Evolutionary conservation across 1,140 invertebrate species (phyloP), one percentile per base, ranked within the genome.

Genomic region (Trichogramma pretiosum): DNA sequence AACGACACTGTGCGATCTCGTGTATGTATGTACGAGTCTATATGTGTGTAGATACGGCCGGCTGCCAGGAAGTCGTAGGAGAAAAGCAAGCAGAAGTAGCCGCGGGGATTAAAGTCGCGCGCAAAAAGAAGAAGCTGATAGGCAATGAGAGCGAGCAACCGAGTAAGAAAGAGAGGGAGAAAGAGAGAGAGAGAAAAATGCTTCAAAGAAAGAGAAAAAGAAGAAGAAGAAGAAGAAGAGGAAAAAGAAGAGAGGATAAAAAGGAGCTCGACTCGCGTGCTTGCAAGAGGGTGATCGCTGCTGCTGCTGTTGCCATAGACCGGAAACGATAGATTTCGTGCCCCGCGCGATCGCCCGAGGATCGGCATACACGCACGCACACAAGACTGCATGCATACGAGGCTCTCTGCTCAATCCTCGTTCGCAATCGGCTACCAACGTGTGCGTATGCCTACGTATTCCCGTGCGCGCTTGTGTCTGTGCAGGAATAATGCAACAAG

Each of bases 291-390:
- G 22, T 8, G 14, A 9, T 22, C 10, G 26, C 28, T 9, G 21
- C 32, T 5, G 14, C 4, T 34, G 14, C 1, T 34, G 37, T 11
- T 34, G 8, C 14, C 11, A 46, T 33, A 44, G 36, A 52, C 52
- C 54, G 57, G 57, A 61, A 61, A 58, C 54, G 56, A 60, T 58
- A 60, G 56, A 56, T 56, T 54, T 61, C 49, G 47, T 50, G 40
- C 19, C 26, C 2, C n/a, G 19, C n/a, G 26, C 53, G 55, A 56
- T 58, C 52, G 53, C 36, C 37, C 21, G 24, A 14, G 5, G 43
- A 36, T n/a, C 14, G n/a, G 17, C 19, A 13, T 19, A 50, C n/a
- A n/a, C n/a, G n/a, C n/a, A n/a, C n/a, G n/a, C n/a, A n/a, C n/a
- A n/a, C n/a, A n/a, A n/a, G n/a, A n/a, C n/a, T n/a, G n/a, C n/a